A percentile compares a stretch with the other conserved stretches of the same genome.
phyloP scores from a whole-genome alignment of 92 coral and sea anemone species.

The Epizoanthus illoricatus region DNA sequence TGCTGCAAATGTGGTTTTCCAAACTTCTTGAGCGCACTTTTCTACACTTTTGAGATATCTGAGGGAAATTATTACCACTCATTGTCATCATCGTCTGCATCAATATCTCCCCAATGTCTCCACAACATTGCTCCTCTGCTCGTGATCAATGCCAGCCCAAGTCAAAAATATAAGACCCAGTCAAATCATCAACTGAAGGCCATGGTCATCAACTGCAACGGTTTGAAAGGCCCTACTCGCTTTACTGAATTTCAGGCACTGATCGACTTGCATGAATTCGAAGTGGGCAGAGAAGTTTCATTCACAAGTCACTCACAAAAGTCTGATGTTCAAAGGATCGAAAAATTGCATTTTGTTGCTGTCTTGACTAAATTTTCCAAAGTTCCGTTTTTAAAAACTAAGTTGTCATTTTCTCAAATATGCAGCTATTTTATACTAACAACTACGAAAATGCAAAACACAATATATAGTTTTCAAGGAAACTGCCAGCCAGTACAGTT shows the following conservation, averaged over 20 bases:
- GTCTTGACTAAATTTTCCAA: no score
- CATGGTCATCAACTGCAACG: slow-evolving; percentile 34
- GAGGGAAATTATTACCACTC: not conserved
- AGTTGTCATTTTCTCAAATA: no score
- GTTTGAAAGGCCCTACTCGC: slow-evolving; percentile 15
- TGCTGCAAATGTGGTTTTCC: not conserved
- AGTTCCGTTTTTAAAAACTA: no score
- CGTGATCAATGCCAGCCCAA: not conserved
- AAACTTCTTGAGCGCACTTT: not conserved
- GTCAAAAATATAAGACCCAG: not conserved
- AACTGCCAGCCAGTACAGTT: no score
- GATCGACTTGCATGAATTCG: no score
- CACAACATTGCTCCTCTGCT: slow-evolving; percentile 8
- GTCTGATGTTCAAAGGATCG: no score
- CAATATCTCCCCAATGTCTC: slow-evolving; percentile 2
- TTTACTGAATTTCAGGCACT: slow-evolving; percentile 25
- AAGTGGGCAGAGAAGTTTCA: no score
- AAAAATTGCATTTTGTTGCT: no score
- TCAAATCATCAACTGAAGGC: slow-evolving; percentile 13
- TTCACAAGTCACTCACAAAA: no score
- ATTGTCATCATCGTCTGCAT: not conserved
- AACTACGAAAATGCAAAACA: no score
- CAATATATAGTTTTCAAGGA: no score
- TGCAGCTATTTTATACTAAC: no score
- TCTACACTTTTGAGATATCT: not conserved